Evolutionary conservation across 2,797 vertebrate species (phyloP).

Genomic region (Neosilurus hyrtlii): DNA sequence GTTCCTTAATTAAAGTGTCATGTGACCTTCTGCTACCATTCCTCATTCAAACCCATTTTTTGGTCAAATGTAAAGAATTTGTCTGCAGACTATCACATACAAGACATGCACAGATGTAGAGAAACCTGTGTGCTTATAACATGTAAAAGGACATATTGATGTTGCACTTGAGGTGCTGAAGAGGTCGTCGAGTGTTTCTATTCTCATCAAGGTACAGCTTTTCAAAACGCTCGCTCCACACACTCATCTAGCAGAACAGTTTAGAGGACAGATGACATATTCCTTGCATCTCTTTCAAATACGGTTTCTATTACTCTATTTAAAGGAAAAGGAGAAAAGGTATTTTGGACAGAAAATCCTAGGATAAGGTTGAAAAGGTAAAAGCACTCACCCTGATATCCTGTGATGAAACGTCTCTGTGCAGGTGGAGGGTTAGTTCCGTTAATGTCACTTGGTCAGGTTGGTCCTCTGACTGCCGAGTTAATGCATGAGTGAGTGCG

Average conservation of each 20-base stretch:
- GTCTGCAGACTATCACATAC: too few relatives aligned
- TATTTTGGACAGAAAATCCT: neutral
- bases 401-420: neutral
- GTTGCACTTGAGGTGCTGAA: slow-evolving; percentile 45
- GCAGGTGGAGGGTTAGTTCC: slow-evolving; percentile 2
- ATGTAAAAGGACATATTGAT: slow-evolving; percentile 10
- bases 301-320: neutral
- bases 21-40: neutral
- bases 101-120: neutral
- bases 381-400: slow-evolving; percentile 43
- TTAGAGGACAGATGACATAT: neutral
- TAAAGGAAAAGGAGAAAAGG: neutral
- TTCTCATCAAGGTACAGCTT: slow-evolving; percentile 40
- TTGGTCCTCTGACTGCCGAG: slow-evolving; percentile 58
- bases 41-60: neutral
- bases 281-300: neutral
- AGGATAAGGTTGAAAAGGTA: neutral
- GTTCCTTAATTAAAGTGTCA: slow-evolving; percentile 31
- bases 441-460: slow-evolving; percentile 33
- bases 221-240: slow-evolving; percentile 12
- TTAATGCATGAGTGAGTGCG: slow-evolving; percentile 36
- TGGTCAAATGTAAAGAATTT: neutral
- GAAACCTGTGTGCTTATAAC: neutral
- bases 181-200: slow-evolving; percentile 53
- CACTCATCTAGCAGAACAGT: neutral